Evolutionary conservation across 2,888 invertebrate genomes (phyloP).

Genomic region (Teinopalpus imperialis): DNA sequence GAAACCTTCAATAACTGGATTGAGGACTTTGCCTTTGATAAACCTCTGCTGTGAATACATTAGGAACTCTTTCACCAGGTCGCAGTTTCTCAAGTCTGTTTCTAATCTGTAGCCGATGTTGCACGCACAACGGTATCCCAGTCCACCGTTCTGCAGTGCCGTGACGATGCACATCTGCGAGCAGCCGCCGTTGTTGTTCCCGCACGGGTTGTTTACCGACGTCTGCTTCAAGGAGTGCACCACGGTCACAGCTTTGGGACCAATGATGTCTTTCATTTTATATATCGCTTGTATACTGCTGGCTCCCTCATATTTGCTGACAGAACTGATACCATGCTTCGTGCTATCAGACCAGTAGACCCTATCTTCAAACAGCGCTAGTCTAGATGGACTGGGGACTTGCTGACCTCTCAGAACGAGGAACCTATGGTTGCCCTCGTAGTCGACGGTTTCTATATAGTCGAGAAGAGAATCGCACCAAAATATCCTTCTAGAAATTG

Average conservation of each 20-base stretch:
- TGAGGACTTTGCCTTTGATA: slow-evolving; percentile 95
- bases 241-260: slow-evolving; percentile 92
- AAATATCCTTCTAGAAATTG: slow-evolving; percentile 93
- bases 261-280: slow-evolving; percentile 89
- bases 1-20: slow-evolving; percentile 94
- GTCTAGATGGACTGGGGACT: slow-evolving; percentile 92
- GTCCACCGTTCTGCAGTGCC: slow-evolving; percentile 85
- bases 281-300: slow-evolving; percentile 90
- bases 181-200: slow-evolving; percentile 93
- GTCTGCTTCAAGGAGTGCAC: slow-evolving; percentile 91
- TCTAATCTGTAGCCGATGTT: slow-evolving; percentile 92
- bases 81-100: slow-evolving; percentile 89
- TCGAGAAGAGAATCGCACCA: slow-evolving; percentile 98
- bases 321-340: slow-evolving; percentile 93
- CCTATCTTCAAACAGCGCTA: slow-evolving; percentile 92
- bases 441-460: slow-evolving; percentile 97
- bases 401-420: slow-evolving; percentile 91
- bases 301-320: slow-evolving; percentile 92
- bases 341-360: slow-evolving; percentile 96
- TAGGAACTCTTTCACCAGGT: slow-evolving; percentile 91
- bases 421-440: slow-evolving; percentile 91
- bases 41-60: slow-evolving; percentile 98
- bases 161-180: slow-evolving; percentile 97
- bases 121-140: slow-evolving; percentile 96
- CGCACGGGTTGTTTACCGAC: slow-evolving; percentile 90